Conservation (phyloP, 2,888 invertebrate genomes). For the Parapristionchus giblindavisi region DNA sequence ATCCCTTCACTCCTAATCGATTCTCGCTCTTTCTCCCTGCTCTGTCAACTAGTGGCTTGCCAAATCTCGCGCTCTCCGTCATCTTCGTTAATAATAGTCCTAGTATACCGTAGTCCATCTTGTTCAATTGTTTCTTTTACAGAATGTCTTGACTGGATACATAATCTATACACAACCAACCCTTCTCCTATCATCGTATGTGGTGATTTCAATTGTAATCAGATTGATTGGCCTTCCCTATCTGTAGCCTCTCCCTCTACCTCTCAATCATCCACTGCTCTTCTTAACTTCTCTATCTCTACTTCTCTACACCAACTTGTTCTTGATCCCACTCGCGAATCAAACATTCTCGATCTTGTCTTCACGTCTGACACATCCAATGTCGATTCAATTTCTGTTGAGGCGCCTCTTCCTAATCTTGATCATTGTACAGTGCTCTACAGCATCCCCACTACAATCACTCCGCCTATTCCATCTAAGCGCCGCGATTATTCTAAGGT, state of each 20-base stretch:
- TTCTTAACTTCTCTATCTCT: no score
- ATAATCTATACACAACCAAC: background rate
- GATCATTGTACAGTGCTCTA: no score
- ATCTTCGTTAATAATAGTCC: background rate
- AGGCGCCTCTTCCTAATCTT: no score
- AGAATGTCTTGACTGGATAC: background rate
- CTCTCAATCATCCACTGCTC: no score
- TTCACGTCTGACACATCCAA: no score
- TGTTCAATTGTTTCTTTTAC: background rate
- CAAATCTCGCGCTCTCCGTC: background rate
- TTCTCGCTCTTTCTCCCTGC: background rate
- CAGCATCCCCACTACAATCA: no score
- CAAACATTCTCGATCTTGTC: no score
- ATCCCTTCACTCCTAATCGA: background rate
- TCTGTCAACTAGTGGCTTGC: background rate
- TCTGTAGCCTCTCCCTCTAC: background rate
- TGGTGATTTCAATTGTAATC: background rate
- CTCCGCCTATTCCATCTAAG: no score
- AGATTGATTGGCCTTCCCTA: background rate
- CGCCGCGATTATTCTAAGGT: no score
- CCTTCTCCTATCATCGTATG: background rate
- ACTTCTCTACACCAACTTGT: no score
- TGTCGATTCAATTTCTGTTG: no score
- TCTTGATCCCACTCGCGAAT: no score
- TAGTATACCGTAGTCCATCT: background rate